These are phyloP conservation scores for Phalacrocorax brasilianus DNA, from an alignment of 2,113 vertebrate species.

Conservation along the genomic window DNA sequence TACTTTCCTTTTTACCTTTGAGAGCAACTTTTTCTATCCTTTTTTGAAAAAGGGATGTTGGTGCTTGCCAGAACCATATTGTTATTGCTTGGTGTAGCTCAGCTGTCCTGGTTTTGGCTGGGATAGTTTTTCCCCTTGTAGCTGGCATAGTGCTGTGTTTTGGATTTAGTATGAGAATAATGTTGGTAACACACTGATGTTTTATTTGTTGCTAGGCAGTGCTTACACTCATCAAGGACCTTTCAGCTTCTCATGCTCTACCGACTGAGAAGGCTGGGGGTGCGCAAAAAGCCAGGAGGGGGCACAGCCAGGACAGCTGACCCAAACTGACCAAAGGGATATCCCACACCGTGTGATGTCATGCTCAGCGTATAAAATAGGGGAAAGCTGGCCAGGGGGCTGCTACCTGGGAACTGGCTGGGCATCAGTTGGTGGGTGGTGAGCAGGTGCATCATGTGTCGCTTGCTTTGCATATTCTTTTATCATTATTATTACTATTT, in stretches of 20 bases:
- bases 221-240: not conserved
- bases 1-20: not conserved
- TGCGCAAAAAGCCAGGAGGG: not conserved
- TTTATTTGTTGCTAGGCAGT: not conserved
- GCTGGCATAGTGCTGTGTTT: not conserved
- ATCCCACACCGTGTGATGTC: not conserved
- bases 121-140: not conserved
- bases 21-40: not conserved
- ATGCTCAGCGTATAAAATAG: not conserved
- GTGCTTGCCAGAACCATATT: not conserved
- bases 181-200: not conserved
- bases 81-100: not conserved
- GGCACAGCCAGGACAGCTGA: not conserved
- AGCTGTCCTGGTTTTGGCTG: not conserved
- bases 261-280: not conserved
- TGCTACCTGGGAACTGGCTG: not conserved
- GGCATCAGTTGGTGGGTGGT: accelerated
- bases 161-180: not conserved
- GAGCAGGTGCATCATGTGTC: not conserved
- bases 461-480: not conserved
- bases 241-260: not conserved
- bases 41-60: not conserved
- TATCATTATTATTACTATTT: not conserved
- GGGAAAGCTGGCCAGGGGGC: not conserved
- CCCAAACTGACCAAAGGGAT: not conserved